Evolutionary conservation across 2,113 vertebrate genomes (phyloP).

Genomic region (Centropristis striata): DNA sequence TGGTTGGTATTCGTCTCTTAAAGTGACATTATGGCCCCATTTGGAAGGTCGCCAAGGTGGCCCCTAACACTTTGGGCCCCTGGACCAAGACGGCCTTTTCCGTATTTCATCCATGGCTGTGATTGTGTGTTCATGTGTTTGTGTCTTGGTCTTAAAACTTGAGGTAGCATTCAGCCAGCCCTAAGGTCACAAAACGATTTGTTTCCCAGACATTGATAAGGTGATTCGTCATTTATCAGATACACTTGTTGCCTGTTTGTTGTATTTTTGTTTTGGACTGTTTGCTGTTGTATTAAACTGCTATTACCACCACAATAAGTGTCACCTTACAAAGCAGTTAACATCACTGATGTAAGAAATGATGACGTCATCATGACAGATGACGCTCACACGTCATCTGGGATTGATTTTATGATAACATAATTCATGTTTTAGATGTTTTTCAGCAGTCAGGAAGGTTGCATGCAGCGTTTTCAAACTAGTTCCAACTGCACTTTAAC

Average conservation of each 20-base stretch:
- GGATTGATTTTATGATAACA: neutral
- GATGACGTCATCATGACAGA: too few relatives aligned
- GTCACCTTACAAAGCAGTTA: too few relatives aligned
- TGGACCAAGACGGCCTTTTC: too few relatives aligned
- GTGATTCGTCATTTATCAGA: neutral
- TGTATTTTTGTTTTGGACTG: neutral
- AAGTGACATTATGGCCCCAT: too few relatives aligned
- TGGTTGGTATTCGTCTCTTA: too few relatives aligned
- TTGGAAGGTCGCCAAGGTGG: too few relatives aligned
- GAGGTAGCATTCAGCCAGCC: constrained; percentile 4
- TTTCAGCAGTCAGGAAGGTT: neutral
- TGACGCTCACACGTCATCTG: too few relatives aligned
- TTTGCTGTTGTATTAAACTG: neutral
- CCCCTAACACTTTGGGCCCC: too few relatives aligned
- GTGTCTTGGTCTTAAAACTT: constrained; percentile 1
- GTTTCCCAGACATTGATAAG: constrained; percentile 7
- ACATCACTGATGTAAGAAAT: too few relatives aligned
- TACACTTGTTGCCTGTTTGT: neutral
- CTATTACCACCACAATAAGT: neutral
- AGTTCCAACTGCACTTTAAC: neutral
- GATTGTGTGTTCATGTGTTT: constrained; percentile 4
- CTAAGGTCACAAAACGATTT: neutral
- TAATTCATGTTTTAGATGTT: neutral
- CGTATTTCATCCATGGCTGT: neutral
- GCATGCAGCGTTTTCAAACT: neutral